phyloP scores from a whole-genome alignment of 2,888 invertebrate species.

The Seira musarum region DNA sequence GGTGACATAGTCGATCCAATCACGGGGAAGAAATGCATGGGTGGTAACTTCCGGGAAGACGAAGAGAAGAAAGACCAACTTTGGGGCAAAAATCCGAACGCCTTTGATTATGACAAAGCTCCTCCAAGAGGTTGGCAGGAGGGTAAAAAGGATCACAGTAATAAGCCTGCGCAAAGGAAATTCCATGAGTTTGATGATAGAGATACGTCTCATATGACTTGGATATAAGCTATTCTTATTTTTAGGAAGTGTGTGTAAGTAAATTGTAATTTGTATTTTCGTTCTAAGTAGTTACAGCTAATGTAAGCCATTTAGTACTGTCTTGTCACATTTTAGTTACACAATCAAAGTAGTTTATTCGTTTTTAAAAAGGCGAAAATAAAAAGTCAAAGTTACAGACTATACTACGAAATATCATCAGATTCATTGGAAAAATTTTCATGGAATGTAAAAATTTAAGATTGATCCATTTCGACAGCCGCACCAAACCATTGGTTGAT shows the following conservation, averaged over 20 bases:
- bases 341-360: not conserved
- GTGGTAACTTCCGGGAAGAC: constrained; percentile 77
- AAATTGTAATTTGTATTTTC: not conserved
- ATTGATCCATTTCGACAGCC: constrained; percentile 64
- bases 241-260: not conserved
- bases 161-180: constrained; percentile 83
- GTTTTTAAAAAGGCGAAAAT: not conserved
- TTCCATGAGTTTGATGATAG: constrained; percentile 85
- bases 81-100: constrained; percentile 66
- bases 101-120: constrained; percentile 80
- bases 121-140: constrained; percentile 87
- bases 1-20: constrained; percentile 92
- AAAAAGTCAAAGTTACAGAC: not conserved
- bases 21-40: constrained; percentile 84
- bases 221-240: constrained; percentile 22
- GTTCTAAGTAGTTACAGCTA: too few species aligned
- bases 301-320: not conserved
- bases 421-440: not conserved
- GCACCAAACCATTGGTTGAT: constrained; percentile 62
- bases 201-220: constrained; percentile 79
- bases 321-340: not conserved
- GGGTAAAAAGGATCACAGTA: constrained; percentile 86
- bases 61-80: constrained; percentile 60
- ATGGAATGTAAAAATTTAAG: constrained; percentile 56
- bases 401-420: not conserved